phyloP scores from a whole-genome alignment of 2,113 vertebrate genomes.

The Microtus richardsoni region DNA sequence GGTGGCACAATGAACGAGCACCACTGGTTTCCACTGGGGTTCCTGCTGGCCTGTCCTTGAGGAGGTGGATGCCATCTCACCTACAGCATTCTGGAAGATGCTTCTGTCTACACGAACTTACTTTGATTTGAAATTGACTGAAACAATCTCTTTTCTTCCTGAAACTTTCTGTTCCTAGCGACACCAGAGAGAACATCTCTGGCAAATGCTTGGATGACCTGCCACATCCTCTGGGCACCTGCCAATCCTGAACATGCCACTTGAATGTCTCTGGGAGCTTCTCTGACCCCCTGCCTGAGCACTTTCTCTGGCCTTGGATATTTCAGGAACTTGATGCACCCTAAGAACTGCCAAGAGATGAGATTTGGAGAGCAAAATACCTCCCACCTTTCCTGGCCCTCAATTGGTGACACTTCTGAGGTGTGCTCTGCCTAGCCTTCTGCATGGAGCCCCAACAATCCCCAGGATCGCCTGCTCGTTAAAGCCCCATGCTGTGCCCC shows the following conservation, averaged over 20 bases:
- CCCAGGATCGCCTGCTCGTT: not conserved
- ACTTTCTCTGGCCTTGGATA: not conserved
- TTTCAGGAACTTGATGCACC: not conserved
- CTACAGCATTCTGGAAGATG: not conserved
- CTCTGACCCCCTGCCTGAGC: not conserved
- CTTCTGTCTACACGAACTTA: not conserved
- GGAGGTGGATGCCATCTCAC: not conserved
- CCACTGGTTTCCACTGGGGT: not conserved
- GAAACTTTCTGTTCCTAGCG: not conserved
- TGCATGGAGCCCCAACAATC: not conserved
- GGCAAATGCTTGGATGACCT: not conserved
- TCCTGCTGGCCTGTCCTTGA: not conserved
- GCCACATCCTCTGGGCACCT: not conserved
- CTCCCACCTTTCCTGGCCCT: not conserved
- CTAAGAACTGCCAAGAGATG: not conserved
- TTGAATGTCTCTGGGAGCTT: not conserved
- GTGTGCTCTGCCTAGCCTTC: not conserved
- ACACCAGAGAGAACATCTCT: not conserved
- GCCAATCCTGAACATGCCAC: not conserved
- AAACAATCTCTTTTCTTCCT: no score
- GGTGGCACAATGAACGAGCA: not conserved
- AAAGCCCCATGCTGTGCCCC: not conserved
- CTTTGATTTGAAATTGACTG: not conserved
- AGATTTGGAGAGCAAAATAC: not conserved
- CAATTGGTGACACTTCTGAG: not conserved